phyloP scores from a whole-genome alignment of 2,888 invertebrate species.

The Xylophagus ater region DNA sequence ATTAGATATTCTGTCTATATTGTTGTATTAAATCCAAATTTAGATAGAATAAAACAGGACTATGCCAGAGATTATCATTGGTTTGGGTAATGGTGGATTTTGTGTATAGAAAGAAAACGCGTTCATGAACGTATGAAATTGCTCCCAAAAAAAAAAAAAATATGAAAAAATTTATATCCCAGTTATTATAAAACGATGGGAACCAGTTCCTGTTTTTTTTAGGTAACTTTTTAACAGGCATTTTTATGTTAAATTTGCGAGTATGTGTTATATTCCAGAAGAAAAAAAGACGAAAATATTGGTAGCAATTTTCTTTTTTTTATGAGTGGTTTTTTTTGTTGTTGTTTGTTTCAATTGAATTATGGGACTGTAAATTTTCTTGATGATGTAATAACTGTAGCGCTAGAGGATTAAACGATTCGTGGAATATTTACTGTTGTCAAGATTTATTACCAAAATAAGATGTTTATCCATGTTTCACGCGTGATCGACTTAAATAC shows the following conservation, averaged over 20 bases:
- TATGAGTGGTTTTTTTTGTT: neutral
- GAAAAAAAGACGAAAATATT: neutral
- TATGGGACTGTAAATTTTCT: conserved; percentile 15
- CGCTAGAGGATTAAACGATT: conserved; percentile 6
- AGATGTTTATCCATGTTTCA: too few species aligned
- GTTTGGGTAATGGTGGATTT: conserved; percentile 5
- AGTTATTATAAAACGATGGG: conserved; percentile 17
- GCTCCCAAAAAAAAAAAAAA: too few species aligned
- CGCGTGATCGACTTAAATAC: too few species aligned
- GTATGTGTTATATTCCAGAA: conserved; percentile 5
- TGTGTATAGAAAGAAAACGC: neutral
- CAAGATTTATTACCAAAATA: too few species aligned
- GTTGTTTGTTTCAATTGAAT: conserved; percentile 10
- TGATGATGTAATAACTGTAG: conserved; percentile 17
- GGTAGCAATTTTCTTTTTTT: neutral
- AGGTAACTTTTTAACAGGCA: conserved; percentile 7
- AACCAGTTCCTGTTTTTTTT: conserved; percentile 14
- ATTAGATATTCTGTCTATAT: too few species aligned
- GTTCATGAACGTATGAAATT: conserved; percentile 15
- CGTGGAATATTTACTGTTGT: too few species aligned
- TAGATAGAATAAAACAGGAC: neutral
- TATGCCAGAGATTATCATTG: conserved; percentile 4
- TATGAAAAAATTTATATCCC: conserved; percentile 18
- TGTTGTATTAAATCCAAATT: neutral
- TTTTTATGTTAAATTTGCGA: conserved; percentile 6